Evolutionary conservation across 2,888 invertebrate species (phyloP).

Genomic region (Harpalus rufipes): DNA sequence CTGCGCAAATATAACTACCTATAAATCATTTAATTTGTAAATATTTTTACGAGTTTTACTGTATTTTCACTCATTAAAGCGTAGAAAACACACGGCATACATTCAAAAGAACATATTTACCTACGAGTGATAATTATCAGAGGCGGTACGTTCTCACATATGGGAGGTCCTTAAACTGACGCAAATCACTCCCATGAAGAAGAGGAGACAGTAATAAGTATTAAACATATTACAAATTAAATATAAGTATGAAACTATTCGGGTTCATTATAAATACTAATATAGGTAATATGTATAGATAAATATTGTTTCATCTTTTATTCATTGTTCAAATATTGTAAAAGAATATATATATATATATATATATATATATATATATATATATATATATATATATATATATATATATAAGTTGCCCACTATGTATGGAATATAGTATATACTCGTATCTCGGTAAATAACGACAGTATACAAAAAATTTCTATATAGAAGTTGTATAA

Average conservation of each 20-base stretch:
- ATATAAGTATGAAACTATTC: neutral
- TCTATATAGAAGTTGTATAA: too few species aligned
- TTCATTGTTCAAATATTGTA: too few species aligned
- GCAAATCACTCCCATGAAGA: neutral
- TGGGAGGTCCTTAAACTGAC: neutral
- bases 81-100: constrained; percentile 25
- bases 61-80: constrained; percentile 40
- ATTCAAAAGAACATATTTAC: constrained; percentile 34
- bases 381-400: too few species aligned
- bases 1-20: constrained; percentile 9
- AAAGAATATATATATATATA: too few species aligned
- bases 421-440: too few species aligned
- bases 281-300: too few species aligned
- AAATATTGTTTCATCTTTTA: too few species aligned
- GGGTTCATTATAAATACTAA: too few species aligned
- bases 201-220: neutral
- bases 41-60: constrained; percentile 35
- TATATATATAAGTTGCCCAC: too few species aligned
- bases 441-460: too few species aligned
- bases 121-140: constrained; percentile 38
- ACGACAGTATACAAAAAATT: too few species aligned
- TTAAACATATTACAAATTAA: neutral
- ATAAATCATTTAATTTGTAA: constrained; percentile 50
- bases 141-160: constrained; percentile 10
- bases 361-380: too few species aligned